Evolutionary conservation across 2,113 vertebrate species (phyloP).

Genomic region (Laterallus jamaicensis): DNA sequence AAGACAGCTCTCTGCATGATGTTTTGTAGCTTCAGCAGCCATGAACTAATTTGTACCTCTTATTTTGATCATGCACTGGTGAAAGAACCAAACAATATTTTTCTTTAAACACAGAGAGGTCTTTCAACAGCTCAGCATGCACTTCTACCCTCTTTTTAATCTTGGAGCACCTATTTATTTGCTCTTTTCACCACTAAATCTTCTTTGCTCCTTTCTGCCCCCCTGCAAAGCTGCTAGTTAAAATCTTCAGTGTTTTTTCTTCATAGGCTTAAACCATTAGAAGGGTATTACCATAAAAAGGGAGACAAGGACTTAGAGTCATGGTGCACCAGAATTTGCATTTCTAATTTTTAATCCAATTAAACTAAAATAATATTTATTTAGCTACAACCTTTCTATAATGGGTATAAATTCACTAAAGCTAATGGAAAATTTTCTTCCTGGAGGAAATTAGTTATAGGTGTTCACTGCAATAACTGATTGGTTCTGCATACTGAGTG

Average conservation of each 20-base stretch:
- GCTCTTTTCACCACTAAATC: conserved; percentile 92
- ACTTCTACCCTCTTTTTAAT: conserved; percentile 92
- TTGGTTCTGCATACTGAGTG: conserved; percentile 54
- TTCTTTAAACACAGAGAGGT: conserved; percentile 86
- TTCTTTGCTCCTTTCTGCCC: conserved; percentile 85
- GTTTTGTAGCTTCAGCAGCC: conserved; percentile 88
- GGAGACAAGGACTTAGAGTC: conserved; percentile 72
- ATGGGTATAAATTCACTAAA: conserved; percentile 60
- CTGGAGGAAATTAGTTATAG: conserved; percentile 65
- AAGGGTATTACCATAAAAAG: conserved; percentile 84
- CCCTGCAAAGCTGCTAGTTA: conserved; percentile 85
- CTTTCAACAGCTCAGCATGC: conserved; percentile 86
- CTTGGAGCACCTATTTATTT: conserved; percentile 97
- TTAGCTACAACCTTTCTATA: conserved; percentile 70
- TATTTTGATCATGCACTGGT: conserved; percentile 92
- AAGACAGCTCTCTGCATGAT: conserved; percentile 91
- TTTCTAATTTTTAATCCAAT: conserved; percentile 84
- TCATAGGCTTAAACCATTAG: conserved; percentile 85
- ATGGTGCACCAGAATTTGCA: conserved; percentile 75
- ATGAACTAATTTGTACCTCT: conserved; percentile 91
- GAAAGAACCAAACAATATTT: conserved; percentile 89
- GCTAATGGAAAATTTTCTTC: conserved; percentile 55
- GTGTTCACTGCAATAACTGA: conserved; percentile 54
- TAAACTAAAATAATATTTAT: conserved; percentile 81
- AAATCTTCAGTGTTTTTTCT: conserved; percentile 82